A percentile compares a stretch with the other conserved stretches of the same genome.
Evolutionary conservation across 2,888 invertebrate genomes (phyloP).

Genomic region (Dasypogon diadema): DNA sequence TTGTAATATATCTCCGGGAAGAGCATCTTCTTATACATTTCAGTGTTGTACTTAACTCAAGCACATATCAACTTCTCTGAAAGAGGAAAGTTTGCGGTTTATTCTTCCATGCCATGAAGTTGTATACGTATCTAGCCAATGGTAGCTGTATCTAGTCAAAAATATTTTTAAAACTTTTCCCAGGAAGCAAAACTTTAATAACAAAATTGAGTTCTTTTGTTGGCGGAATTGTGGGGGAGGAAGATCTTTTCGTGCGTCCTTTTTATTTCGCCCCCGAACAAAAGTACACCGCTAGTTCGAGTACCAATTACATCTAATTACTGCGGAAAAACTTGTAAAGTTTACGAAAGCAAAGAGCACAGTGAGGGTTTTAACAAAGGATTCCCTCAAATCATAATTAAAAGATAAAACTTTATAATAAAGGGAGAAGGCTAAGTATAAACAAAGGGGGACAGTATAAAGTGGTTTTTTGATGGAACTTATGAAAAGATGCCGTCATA

Average conservation of each 20-base stretch:
- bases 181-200: conserved; percentile 17
- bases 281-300: conserved; percentile 13
- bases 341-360: conserved; percentile 13
- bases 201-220: conserved; percentile 27
- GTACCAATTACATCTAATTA: conserved; percentile 44
- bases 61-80: conserved; percentile 18
- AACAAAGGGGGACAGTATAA: conserved; percentile 5
- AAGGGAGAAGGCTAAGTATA: background rate
- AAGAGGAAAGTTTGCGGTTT: conserved; percentile 29
- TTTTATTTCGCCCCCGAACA: background rate
- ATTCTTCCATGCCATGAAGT: background rate
- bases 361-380: conserved; percentile 5
- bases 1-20: background rate
- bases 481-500: background rate
- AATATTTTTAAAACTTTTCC: conserved; percentile 15
- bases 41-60: conserved; percentile 25
- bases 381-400: conserved; percentile 24
- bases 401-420: conserved; percentile 27
- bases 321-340: conserved; percentile 30
- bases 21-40: background rate
- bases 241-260: background rate
- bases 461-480: background rate
- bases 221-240: background rate
- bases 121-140: too few relatives aligned
- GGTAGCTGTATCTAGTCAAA: conserved; percentile 14